Evolutionary conservation across 2,113 vertebrate genomes (phyloP).

Genomic region (Kryptolebias marmoratus): DNA sequence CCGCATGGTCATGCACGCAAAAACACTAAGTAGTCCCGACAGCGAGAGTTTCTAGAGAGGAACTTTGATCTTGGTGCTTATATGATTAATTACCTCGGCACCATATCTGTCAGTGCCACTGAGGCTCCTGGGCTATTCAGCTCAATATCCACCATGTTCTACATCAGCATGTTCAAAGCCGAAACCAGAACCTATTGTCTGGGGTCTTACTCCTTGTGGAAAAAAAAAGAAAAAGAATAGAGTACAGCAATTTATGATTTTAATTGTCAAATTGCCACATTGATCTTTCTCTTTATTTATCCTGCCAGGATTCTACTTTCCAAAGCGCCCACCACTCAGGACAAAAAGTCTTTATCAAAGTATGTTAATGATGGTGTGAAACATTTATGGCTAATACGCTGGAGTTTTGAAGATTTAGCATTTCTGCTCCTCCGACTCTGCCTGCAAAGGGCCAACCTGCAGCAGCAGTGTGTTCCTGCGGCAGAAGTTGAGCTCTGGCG

Average conservation of each 20-base stretch:
- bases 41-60: constrained; percentile 49
- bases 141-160: constrained; percentile 68
- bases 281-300: constrained; percentile 42
- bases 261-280: constrained; percentile 40
- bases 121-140: constrained; percentile 58
- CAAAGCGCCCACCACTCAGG: constrained; percentile 21
- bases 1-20: constrained; percentile 29
- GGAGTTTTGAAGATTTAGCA: constrained; percentile 58
- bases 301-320: constrained; percentile 32
- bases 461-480: constrained; percentile 44
- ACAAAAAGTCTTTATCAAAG: constrained; percentile 65
- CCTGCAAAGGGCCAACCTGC: constrained; percentile 58
- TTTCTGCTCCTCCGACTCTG: constrained; percentile 52
- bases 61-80: constrained; percentile 71
- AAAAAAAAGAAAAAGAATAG: constrained; percentile 23
- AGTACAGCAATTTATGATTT: constrained; percentile 32
- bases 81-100: constrained; percentile 70
- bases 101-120: constrained; percentile 66
- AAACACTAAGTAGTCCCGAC: constrained; percentile 52
- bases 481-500: constrained; percentile 57
- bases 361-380: constrained; percentile 72
- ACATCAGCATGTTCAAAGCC: constrained; percentile 66
- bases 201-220: constrained; percentile 22
- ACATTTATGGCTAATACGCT: constrained; percentile 70
- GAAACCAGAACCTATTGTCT: constrained; percentile 56